Conservation (phyloP, 2,888 invertebrate species). For the Plebejus anna region DNA sequence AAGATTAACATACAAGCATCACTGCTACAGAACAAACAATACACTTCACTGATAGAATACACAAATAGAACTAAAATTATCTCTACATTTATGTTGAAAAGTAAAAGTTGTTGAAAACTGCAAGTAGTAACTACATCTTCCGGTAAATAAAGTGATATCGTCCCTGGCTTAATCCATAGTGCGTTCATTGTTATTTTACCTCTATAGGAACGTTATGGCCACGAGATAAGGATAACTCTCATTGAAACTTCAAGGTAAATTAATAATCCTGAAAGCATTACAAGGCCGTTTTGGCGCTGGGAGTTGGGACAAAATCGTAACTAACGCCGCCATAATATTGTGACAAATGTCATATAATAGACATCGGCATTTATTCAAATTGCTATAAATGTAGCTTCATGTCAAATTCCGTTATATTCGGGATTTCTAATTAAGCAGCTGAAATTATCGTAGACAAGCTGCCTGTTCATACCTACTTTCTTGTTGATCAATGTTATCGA, state of each 20-base stretch:
- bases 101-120: background rate
- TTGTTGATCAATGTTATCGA: too few relatives aligned
- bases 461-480: too few relatives aligned
- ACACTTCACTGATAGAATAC: too few relatives aligned
- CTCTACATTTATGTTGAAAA: background rate
- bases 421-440: too few relatives aligned
- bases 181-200: background rate
- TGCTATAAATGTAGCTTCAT: too few relatives aligned
- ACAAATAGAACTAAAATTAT: background rate
- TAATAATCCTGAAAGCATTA: background rate
- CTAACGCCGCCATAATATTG: background rate
- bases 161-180: background rate
- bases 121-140: background rate
- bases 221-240: background rate
- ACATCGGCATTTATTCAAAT: too few relatives aligned
- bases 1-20: too few relatives aligned
- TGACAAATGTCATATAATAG: background rate
- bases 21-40: too few relatives aligned
- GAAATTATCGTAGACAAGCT: too few relatives aligned
- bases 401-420: too few relatives aligned
- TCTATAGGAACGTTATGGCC: background rate
- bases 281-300: background rate
- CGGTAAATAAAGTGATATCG: background rate
- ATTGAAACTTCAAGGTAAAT: background rate
- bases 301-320: background rate